A percentile compares a stretch with the other conserved stretches of the same genome.
Conservation (phyloP, 1,140 invertebrate species). For the Uloborus diversus region DNA sequence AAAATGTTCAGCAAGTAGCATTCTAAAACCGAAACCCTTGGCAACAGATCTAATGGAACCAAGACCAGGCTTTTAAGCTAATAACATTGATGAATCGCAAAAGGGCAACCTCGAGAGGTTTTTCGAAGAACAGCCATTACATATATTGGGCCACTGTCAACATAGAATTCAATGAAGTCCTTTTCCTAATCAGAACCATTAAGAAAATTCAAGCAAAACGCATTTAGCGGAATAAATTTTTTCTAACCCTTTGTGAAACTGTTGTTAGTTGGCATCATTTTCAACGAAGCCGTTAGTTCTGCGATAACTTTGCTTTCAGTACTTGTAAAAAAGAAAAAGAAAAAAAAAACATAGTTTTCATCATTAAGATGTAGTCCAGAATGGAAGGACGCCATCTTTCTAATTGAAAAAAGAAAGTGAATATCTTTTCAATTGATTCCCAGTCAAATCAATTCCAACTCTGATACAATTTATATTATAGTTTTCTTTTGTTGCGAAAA, state of each 20-base stretch:
- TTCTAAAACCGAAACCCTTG: no score
- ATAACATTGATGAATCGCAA: neutral
- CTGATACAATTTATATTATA: no score
- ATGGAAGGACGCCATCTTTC: constrained; percentile 16
- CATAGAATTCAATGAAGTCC: constrained; percentile 1
- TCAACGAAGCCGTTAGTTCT: neutral
- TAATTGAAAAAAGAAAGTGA: constrained; percentile 35
- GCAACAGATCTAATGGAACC: no score
- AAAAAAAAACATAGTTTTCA: neutral
- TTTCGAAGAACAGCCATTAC: neutral
- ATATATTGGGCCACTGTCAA: neutral
- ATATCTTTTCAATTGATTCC: neutral
- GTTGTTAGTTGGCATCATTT: neutral
- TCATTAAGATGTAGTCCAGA: constrained; percentile 6
- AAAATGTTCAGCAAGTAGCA: no score
- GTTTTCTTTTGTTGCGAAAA: no score
- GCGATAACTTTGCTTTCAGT: neutral
- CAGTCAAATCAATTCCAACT: no score
- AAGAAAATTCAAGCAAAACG: constrained; percentile 6
- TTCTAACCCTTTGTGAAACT: neutral
- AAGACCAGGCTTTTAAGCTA: neutral
- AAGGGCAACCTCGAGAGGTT: neutral
- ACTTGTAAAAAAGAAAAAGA: no score
- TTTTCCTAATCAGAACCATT: constrained; percentile 9
- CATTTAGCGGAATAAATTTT: constrained; percentile 20